Evolutionary conservation across 2,888 invertebrate genomes (phyloP), one percentile per base, ranked within the genome.

Genomic region (Abrostola tripartita): DNA sequence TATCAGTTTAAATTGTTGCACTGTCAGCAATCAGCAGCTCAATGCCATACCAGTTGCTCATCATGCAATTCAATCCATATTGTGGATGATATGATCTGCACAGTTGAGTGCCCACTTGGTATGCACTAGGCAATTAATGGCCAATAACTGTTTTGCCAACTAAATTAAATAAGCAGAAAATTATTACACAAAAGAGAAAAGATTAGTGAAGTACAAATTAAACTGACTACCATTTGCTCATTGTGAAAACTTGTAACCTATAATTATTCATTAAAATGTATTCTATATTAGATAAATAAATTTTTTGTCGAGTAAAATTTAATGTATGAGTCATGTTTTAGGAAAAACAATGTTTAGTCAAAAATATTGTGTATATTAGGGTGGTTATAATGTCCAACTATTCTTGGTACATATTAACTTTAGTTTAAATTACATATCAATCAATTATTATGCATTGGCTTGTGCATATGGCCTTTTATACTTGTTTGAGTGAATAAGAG

Each of bases 71-170:
- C 58, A 68, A 78, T 76, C 66, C 68, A 69, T 71, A 61, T 71
- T 70, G 68, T 78, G 68, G 65, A 74, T 72, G 72, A 73, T 73
- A 79, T 75, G 76, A 78, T 79, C 68, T 72, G 64, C 72, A 76
- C 79, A 81, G 78, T 79, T 78, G 79, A 83, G 65, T 74, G 79
- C 74, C 61, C 76, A 72, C 74, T 68, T 51, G 76, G 78, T 76
- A 85, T 84, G 80, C 37, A 7, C 37, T 53, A 37, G 35, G 52
- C 64, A 71, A 61, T 76, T 68, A 68, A 60, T 65, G 50, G 42
- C 68, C 58, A 70, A 76, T 73, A 66, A 60, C 54, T 66, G 64
- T 49, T 62, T 9, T 41, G 57, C 51, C 41, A 72, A 57, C 57
- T 70, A 42, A 42, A 56, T 38, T n/a, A 35, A 37, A 47, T 36